Evolutionary conservation across 2,797 vertebrate species (phyloP).

Genomic region (Urocyon cinereoargenteus): DNA sequence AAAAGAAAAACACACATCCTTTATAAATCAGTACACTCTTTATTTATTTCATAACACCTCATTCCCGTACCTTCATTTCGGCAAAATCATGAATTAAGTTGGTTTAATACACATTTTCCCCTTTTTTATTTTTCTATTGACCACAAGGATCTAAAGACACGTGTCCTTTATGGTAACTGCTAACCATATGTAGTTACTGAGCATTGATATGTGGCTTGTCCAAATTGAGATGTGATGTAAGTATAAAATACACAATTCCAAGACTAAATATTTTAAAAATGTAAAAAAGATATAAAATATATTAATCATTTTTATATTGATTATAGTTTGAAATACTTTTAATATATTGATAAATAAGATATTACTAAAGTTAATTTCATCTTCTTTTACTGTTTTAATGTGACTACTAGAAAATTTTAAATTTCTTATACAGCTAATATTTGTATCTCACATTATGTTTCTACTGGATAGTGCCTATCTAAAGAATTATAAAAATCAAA

Average conservation of each 20-base stretch:
- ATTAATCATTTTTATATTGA: neutral
- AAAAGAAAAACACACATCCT: neutral
- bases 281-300: neutral
- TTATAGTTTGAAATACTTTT: neutral
- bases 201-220: neutral
- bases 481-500: neutral
- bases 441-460: neutral
- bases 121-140: neutral
- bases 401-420: neutral
- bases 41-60: neutral
- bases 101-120: neutral
- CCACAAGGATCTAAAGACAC: neutral
- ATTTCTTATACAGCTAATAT: neutral
- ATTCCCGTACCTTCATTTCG: neutral
- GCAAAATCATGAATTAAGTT: neutral
- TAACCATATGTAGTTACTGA: neutral
- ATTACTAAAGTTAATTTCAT: neutral
- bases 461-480: neutral
- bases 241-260: neutral
- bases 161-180: no score
- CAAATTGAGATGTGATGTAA: neutral
- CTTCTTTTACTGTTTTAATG: neutral
- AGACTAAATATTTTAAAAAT: neutral
- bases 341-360: neutral
- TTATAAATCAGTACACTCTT: neutral